phyloP scores from a whole-genome alignment of 2,113 vertebrate genomes.

The Microtus ochrogaster region DNA sequence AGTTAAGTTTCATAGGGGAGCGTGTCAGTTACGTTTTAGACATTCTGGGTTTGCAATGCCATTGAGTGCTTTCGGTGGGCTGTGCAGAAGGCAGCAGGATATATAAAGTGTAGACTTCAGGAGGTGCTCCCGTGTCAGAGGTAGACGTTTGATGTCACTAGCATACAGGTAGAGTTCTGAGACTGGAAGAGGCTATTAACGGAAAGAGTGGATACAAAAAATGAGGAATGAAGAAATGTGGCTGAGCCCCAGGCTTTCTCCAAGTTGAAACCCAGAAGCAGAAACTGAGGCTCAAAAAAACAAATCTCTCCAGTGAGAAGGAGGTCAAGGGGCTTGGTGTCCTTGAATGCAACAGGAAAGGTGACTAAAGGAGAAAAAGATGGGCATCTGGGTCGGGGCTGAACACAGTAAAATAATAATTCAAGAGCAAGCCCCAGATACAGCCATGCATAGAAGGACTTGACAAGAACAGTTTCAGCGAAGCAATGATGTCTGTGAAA shows the following conservation, averaged over 20 bases:
- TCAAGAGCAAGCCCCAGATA: not conserved
- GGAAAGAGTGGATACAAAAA: not conserved
- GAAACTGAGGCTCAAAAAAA: not conserved
- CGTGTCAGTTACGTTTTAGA: not conserved
- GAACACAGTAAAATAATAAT: not conserved
- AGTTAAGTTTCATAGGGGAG: not conserved
- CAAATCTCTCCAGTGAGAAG: not conserved
- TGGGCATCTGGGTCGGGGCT: not conserved
- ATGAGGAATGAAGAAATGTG: not conserved
- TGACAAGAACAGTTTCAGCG: not conserved
- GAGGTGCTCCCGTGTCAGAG: not conserved
- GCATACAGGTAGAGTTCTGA: not conserved
- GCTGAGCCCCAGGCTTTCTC: not conserved
- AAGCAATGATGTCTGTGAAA: not conserved
- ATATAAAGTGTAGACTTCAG: not conserved
- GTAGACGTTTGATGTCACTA: not conserved
- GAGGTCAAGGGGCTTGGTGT: not conserved
- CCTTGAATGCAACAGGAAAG: conserved; percentile 8
- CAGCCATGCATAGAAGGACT: not conserved
- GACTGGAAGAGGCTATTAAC: not conserved
- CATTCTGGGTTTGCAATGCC: not conserved
- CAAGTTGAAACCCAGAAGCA: not conserved
- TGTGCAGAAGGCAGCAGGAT: not conserved
- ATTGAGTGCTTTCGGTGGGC: not conserved
- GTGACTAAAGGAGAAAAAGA: not conserved